Conservation (phyloP, 2,797 vertebrate species). For the Pseudochaenichthys georgianus region DNA sequence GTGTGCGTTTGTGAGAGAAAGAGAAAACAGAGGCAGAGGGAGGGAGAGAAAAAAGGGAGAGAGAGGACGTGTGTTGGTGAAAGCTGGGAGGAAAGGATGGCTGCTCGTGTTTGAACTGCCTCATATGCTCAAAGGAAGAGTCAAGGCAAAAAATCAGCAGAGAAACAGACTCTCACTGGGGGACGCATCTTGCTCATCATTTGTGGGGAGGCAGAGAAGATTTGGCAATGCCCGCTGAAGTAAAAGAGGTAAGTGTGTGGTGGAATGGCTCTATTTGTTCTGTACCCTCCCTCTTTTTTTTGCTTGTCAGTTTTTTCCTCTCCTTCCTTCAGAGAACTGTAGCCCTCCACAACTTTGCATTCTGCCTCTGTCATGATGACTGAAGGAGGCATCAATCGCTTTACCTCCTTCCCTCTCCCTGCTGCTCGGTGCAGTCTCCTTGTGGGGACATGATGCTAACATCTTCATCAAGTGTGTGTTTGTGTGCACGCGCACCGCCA, state of each 20-base stretch:
- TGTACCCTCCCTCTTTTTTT: slow-evolving; percentile 65
- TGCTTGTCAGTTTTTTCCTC: slow-evolving; percentile 51
- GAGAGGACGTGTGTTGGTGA: slow-evolving; percentile 77
- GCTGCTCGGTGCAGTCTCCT: slow-evolving; percentile 77
- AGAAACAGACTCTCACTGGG: slow-evolving; percentile 59
- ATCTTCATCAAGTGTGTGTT: slow-evolving; percentile 64
- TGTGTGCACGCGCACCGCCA: slow-evolving; percentile 5
- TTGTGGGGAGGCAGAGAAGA: slow-evolving; percentile 69
- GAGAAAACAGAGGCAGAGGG: slow-evolving; percentile 43
- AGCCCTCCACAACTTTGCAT: slow-evolving; percentile 64
- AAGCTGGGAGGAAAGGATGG: slow-evolving; percentile 82
- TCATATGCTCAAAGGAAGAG: slow-evolving; percentile 73
- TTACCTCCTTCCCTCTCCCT: slow-evolving; percentile 58
- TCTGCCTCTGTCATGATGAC: slow-evolving; percentile 75
- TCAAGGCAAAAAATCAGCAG: slow-evolving; percentile 54
- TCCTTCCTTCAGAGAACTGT: slow-evolving; percentile 68
- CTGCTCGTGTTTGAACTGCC: slow-evolving; percentile 81
- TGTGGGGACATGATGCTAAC: slow-evolving; percentile 72
- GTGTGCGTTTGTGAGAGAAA: slow-evolving; percentile 66
- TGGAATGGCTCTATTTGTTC: slow-evolving; percentile 74
- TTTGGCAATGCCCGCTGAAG: slow-evolving; percentile 85
- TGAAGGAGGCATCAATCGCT: slow-evolving; percentile 64
- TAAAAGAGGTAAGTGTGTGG: slow-evolving; percentile 85
- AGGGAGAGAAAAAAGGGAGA: slow-evolving; percentile 36
- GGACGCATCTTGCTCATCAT: slow-evolving; percentile 72